Conservation (phyloP, 2,888 invertebrate genomes). For the Plagiodera versicolora region DNA sequence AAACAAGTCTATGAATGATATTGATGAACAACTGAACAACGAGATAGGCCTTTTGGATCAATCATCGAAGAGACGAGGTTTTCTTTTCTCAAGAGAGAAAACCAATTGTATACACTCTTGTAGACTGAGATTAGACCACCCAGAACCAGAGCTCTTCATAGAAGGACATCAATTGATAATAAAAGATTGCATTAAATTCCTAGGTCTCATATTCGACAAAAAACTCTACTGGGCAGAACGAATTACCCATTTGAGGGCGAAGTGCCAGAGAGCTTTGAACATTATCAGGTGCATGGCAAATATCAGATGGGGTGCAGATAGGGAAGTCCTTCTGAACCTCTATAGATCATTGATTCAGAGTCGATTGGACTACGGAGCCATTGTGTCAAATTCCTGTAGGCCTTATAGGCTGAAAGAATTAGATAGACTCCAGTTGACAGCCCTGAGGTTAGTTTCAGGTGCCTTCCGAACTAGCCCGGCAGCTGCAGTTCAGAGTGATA, state of each 20-base stretch:
- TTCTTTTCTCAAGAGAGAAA: background rate
- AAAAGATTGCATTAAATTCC: background rate
- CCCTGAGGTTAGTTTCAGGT: slow-evolving; percentile 3
- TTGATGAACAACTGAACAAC: background rate
- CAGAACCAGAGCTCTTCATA: background rate
- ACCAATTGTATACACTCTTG: background rate
- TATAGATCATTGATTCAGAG: background rate
- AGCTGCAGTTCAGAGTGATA: background rate
- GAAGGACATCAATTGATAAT: background rate
- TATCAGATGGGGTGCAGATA: slow-evolving; percentile 13
- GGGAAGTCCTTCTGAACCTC: background rate
- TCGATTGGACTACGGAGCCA: slow-evolving; percentile 12
- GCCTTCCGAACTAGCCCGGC: background rate
- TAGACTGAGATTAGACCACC: background rate
- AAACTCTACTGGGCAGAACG: background rate
- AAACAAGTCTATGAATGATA: background rate
- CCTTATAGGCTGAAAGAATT: background rate
- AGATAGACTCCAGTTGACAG: background rate
- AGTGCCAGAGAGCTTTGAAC: background rate
- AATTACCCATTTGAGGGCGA: background rate
- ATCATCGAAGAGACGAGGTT: background rate
- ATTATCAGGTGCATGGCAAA: background rate
- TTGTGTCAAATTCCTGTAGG: slow-evolving; percentile 1
- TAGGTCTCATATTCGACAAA: background rate
- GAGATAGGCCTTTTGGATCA: background rate